Evolutionary conservation across 2,797 vertebrate species (phyloP), one percentile per base, ranked within the genome.

Genomic region (Channa striata): DNA sequence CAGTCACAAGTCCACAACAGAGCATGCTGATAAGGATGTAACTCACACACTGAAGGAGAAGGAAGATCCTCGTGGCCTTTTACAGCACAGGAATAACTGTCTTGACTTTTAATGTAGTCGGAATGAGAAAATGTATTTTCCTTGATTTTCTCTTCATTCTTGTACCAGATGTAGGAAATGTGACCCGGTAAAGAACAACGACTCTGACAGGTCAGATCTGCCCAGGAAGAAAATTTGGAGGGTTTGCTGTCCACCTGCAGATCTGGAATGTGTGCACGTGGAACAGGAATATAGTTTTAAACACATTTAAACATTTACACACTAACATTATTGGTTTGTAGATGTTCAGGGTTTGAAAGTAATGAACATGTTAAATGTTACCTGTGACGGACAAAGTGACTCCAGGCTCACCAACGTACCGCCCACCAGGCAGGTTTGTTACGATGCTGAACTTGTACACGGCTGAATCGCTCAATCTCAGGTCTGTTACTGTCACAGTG

Each of bases 11-110:
- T 30, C 25, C 25, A 30, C 3, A 30, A 30, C 25, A 30, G 25
- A 30, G 25, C 36, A 37, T 2, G 36, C 8, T 37, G 36, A 53
- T 30, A 23, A 20, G 8, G 9, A 48, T 30, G 6, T 30, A 42
- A 82, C 82, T 82, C 42, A 87, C 82, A 87, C 42, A 57, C 30
- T 25, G 49, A 1, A 37, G 40, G 50, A 33, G 82, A 82, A 5
- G 0, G 57, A 14, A 58, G 53, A 11, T 12, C 1, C 39, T 67
- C 58, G 4, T 5, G 2, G 33, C 53, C 25, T 46, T 10, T 2
- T 1, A 81, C 1, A 50, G 77, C 72, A 51, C 85, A 87, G 3
- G 58, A 58, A 16, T 42, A 14, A 0, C 11, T 71, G 20, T 68
- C 51, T 33, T 2, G 2, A 8, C 2, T 11, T 3, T 7, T 0